Evolutionary conservation across 2,797 vertebrate genomes (phyloP).

Genomic region (Podargus strigoides): DNA sequence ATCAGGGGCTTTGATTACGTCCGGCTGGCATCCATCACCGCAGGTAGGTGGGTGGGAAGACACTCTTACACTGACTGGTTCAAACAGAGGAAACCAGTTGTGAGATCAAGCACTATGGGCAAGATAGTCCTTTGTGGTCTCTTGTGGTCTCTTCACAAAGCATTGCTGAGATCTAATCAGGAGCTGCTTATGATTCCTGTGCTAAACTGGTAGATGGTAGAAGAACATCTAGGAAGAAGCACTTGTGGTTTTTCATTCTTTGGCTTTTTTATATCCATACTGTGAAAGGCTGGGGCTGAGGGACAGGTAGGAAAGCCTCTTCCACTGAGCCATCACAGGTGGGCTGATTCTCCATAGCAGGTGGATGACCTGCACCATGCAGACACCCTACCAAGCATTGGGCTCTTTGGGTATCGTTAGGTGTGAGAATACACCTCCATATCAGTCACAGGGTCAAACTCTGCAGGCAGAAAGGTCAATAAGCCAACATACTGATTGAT

Average conservation of each 20-base stretch:
- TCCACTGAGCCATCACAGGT: not conserved
- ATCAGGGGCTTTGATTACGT: slow-evolving; percentile 87
- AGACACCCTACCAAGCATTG: not conserved
- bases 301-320: not conserved
- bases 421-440: not conserved
- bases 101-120: fast-evolving
- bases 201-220: not conserved
- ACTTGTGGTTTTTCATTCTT: not conserved
- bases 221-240: not conserved
- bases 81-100: too few species aligned
- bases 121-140: not conserved
- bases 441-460: not conserved
- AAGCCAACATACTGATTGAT: not conserved
- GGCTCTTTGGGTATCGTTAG: not conserved
- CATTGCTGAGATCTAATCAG: not conserved
- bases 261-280: not conserved
- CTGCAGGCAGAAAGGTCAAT: not conserved
- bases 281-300: not conserved
- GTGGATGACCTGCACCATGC: not conserved
- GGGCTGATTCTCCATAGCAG: not conserved
- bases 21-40: slow-evolving; percentile 89
- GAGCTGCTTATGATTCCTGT: not conserved
- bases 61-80: too few species aligned
- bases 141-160: not conserved
- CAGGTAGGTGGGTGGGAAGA: slow-evolving; percentile 73